Evolutionary conservation across 2,888 invertebrate genomes (phyloP).

Genomic region (Tholera decimalis): DNA sequence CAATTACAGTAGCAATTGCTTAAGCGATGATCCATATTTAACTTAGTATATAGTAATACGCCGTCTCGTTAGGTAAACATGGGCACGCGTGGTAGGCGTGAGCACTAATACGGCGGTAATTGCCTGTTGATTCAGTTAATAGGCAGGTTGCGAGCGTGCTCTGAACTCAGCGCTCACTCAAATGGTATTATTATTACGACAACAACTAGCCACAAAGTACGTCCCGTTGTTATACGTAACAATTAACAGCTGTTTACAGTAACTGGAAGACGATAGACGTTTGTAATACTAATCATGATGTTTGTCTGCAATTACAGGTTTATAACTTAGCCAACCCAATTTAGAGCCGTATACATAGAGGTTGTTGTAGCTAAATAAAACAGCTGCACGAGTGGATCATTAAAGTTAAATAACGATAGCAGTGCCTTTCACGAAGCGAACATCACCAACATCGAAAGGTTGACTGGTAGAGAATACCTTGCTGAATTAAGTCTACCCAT

Average conservation of each 20-base stretch:
- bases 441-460: no score
- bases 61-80: background rate
- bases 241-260: constrained; percentile 15
- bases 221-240: background rate
- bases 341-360: no score
- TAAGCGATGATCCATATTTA: background rate
- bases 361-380: no score
- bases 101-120: constrained; percentile 27
- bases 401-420: no score
- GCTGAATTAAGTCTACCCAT: no score
- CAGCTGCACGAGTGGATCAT: no score
- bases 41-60: background rate
- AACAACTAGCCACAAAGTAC: constrained; percentile 3
- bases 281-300: background rate
- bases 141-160: constrained; percentile 1
- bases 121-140: constrained; percentile 57
- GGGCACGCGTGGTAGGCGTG: background rate
- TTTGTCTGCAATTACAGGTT: background rate
- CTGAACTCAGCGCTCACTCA: background rate
- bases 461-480: no score
- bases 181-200: constrained; percentile 31
- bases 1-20: no score
- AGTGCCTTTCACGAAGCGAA: no score
- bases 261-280: constrained; percentile 8
- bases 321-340: background rate